These are phyloP conservation scores for Byasa hedistus DNA, from an alignment of 2,888 invertebrate species.

Conservation along the genomic window DNA sequence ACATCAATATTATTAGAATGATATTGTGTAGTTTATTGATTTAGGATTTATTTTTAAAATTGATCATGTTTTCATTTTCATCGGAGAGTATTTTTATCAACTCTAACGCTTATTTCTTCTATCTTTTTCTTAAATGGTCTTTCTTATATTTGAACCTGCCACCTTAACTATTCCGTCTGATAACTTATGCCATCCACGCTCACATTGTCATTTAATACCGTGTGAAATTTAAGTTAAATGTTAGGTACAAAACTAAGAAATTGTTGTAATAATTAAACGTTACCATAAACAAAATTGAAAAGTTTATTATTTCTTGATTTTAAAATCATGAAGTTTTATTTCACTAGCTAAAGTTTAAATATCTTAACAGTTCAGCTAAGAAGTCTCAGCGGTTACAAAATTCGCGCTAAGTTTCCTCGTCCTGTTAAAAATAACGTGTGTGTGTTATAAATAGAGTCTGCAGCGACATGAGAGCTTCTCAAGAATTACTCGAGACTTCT, in stretches of 20 bases:
- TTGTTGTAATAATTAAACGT: no score
- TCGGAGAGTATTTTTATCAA: not conserved
- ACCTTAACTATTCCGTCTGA: no score
- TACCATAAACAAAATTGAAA: no score
- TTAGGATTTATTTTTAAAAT: not conserved
- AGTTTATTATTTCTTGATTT: no score
- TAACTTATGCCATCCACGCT: no score
- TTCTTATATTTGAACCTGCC: no score
- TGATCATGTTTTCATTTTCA: not conserved
- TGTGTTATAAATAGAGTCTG: slow-evolving; percentile 9
- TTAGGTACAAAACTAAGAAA: no score
- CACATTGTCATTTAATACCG: no score
- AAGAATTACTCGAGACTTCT: slow-evolving; percentile 1
- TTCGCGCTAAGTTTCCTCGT: slow-evolving; percentile 5
- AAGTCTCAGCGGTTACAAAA: slow-evolving; percentile 1
- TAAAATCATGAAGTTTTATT: no score
- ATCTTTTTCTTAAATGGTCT: not conserved
- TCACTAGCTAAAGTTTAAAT: no score
- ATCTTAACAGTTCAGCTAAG: slow-evolving; percentile 2
- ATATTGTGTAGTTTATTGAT: not conserved
- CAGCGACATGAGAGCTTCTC: not conserved
- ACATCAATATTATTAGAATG: not conserved
- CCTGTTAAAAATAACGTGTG: slow-evolving; percentile 23
- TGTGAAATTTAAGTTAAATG: no score
- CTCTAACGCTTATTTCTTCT: not conserved